Conservation (phyloP, 2,888 invertebrate species). For the Euplexia lucipara region DNA sequence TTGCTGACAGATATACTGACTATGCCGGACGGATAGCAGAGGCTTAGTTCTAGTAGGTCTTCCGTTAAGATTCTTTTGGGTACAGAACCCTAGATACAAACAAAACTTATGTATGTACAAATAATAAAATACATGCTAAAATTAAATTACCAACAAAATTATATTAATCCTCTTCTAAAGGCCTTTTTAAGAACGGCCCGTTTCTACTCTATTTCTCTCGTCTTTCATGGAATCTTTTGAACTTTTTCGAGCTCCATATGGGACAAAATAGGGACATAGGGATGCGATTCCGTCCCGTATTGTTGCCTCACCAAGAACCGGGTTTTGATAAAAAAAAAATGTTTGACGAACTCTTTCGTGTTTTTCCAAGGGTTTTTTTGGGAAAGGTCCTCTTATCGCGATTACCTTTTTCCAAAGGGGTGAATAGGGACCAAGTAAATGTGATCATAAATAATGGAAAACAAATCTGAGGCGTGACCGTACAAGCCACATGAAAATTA, state of each 20-base stretch:
- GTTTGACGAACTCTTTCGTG: conserved; percentile 14
- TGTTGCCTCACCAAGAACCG: conserved; percentile 18
- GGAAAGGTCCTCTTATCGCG: conserved; percentile 27
- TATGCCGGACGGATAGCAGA: too few species aligned
- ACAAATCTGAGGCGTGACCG: conserved; percentile 37
- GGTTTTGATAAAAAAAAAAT: conserved; percentile 44
- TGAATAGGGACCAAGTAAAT: conserved; percentile 13
- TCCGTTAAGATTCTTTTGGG: too few species aligned
- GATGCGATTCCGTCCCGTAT: conserved; percentile 31
- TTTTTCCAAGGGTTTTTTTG: conserved; percentile 33
- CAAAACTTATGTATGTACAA: not conserved
- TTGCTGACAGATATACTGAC: too few species aligned
- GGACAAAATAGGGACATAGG: conserved; percentile 22
- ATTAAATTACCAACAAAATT: not conserved
- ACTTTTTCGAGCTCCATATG: conserved; percentile 34
- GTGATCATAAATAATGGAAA: conserved; percentile 18
- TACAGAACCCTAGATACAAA: too few species aligned
- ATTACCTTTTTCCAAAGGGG: conserved; percentile 26
- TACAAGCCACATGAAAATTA: conserved; percentile 22
- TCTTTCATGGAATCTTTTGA: conserved; percentile 47
- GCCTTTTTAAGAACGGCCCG: not conserved
- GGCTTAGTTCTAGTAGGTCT: too few species aligned
- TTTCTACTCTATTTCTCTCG: conserved; percentile 21
- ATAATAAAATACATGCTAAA: not conserved
- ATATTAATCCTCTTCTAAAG: not conserved